A percentile compares a stretch with the other conserved stretches of the same genome.
phyloP scores from a whole-genome alignment of 1,140 invertebrate genomes.

The Bombus superbus region DNA sequence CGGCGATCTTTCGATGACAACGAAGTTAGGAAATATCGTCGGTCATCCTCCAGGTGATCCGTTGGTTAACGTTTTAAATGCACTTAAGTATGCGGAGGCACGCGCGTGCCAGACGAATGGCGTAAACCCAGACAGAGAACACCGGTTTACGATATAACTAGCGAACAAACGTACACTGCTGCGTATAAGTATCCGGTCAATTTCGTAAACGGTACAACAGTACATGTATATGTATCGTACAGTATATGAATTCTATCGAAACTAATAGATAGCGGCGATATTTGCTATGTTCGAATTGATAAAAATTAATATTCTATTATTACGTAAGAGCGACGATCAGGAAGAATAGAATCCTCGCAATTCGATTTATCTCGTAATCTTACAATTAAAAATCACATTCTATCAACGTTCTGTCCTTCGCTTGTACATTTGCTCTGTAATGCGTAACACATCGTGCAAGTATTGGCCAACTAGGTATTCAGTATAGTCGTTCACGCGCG shows the following conservation, averaged over 20 bases:
- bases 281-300: no score
- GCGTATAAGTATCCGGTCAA: constrained; percentile 9
- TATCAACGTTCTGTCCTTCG: no score
- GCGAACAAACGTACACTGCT: background rate
- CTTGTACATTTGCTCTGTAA: background rate
- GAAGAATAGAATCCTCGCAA: no score
- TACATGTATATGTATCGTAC: no score
- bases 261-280: no score
- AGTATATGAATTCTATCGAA: no score
- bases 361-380: background rate
- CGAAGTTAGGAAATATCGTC: background rate
- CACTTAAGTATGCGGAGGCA: constrained; percentile 54
- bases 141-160: constrained; percentile 46
- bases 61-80: constrained; percentile 55
- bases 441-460: background rate
- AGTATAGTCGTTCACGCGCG: background rate
- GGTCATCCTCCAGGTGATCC: background rate
- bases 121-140: constrained; percentile 54
- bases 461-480: constrained; percentile 15
- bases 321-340: no score
- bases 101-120: constrained; percentile 58
- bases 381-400: background rate
- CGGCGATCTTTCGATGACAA: background rate
- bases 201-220: background rate
- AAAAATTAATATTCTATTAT: no score